Evolutionary conservation across 2,888 invertebrate genomes (phyloP), one percentile per base, ranked within the genome.

Genomic region (Allophyes oxyacanthae): DNA sequence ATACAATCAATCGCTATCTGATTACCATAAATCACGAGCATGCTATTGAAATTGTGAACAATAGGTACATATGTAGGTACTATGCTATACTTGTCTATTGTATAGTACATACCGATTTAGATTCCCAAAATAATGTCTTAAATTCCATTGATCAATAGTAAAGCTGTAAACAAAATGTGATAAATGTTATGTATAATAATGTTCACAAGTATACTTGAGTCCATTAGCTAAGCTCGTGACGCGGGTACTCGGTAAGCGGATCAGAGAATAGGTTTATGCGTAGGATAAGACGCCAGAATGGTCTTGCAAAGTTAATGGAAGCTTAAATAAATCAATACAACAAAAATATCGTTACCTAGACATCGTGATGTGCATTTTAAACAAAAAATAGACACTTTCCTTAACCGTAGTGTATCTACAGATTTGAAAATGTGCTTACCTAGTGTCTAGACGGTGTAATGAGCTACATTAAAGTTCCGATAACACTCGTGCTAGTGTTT

Each of bases 181-280:
- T 49, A 44, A 58, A 59, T 10, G 36, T 50, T 60, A 46, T 54
- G 52, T 66, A 64, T 42, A 42, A 54, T 69, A 55, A 62, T 67
- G 70, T 74, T 72, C 54, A 72, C 72, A 78, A 79, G 65, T 77
- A 80, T 72, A 76, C 63, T 74, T 74, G 71, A 72, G 78, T 84
- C 87, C 86, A 87, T 87, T 86, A 87, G 84, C 85, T 83, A 86
- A 86, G 84, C 86, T 76, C 59, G 66, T 73, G 75, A 75, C 76
- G 77, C 76, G 72, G 78, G 65, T 64, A 62, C 79, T 73, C 79
- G 66, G 79, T 85, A 86, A 86, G 84, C 82, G 85, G 86, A 87
- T 86, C 82, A 84, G 77, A 79, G 79, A 84, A 83, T 83, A 82
- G 82, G 84, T 83, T 87, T 86, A 85, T 77, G 82, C 79, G 72